These are phyloP conservation scores for Rhingia campestris DNA, from an alignment of 2,888 invertebrate genomes.

Conservation along the genomic window DNA sequence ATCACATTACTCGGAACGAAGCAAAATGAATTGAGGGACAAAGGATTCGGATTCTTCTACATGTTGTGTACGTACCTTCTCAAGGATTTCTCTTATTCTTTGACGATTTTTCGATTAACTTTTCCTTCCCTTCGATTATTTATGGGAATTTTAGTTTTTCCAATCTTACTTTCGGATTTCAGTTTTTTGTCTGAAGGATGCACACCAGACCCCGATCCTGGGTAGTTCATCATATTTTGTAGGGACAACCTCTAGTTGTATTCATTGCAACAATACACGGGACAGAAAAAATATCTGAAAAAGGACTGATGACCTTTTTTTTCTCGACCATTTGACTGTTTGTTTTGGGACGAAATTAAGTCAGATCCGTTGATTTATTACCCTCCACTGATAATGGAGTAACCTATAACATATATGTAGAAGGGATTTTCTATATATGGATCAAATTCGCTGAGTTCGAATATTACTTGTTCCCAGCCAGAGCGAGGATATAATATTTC, in stretches of 20 bases:
- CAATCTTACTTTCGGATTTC: slow-evolving; percentile 33
- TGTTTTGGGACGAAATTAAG: slow-evolving; percentile 71
- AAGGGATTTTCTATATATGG: slow-evolving; percentile 23
- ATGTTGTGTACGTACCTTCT: slow-evolving; percentile 43
- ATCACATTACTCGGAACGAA: slow-evolving; percentile 72
- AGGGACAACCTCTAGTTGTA: slow-evolving; percentile 57
- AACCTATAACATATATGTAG: slow-evolving; percentile 25
- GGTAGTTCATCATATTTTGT: slow-evolving; percentile 69
- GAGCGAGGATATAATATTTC: slow-evolving; percentile 59
- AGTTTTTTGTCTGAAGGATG: slow-evolving; percentile 44
- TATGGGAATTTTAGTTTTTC: slow-evolving; percentile 72
- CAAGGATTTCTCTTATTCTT: slow-evolving; percentile 57
- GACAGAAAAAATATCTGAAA: slow-evolving; percentile 20
- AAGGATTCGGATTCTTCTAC: slow-evolving; percentile 49
- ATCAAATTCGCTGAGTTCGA: slow-evolving; percentile 4
- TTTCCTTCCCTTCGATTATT: slow-evolving; percentile 66
- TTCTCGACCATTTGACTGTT: slow-evolving; percentile 55
- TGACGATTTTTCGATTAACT: slow-evolving; percentile 59
- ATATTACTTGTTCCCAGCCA: slow-evolving; percentile 19
- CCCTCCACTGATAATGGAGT: slow-evolving; percentile 17
- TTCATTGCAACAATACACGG: slow-evolving; percentile 45
- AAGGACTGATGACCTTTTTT: slow-evolving; percentile 55
- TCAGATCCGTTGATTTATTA: slow-evolving; percentile 71
- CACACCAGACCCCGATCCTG: slow-evolving; percentile 52
- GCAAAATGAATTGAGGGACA: slow-evolving; percentile 71